Evolutionary conservation across 2,797 vertebrate genomes (phyloP).

Genomic region (Pangasius mekongensis): DNA sequence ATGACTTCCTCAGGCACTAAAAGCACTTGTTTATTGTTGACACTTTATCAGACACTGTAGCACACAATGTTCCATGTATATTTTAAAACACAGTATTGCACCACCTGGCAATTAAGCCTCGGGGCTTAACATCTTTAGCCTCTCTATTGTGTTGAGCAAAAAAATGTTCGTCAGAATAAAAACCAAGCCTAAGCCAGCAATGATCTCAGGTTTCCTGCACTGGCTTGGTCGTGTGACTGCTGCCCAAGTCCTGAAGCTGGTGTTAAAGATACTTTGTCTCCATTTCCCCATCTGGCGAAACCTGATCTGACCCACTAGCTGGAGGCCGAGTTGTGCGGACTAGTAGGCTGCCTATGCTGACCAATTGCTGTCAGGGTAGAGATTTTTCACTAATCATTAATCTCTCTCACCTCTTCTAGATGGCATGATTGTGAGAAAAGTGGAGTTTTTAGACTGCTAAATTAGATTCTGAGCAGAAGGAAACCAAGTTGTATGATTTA

Average conservation of each 20-base stretch:
- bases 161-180: conserved; percentile 46
- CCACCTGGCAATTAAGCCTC: conserved; percentile 37
- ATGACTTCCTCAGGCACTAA: neutral
- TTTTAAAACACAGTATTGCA: conserved; percentile 9
- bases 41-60: neutral
- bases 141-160: conserved; percentile 23
- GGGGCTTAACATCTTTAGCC: neutral
- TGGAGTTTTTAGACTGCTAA: neutral
- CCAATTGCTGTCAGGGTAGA: conserved; percentile 34
- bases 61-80: conserved; percentile 1
- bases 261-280: conserved; percentile 44
- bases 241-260: conserved; percentile 51
- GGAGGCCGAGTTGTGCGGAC: conserved; percentile 16
- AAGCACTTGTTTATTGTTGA: neutral
- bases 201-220: conserved; percentile 49
- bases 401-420: neutral
- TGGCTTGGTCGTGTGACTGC: conserved; percentile 33
- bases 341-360: conserved; percentile 32
- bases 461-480: neutral
- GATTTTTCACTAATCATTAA: conserved; percentile 6
- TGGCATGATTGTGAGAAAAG: neutral
- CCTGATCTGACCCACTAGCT: conserved; percentile 40
- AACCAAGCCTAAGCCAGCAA: conserved; percentile 38
- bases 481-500: neutral
- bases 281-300: conserved; percentile 51